Evolutionary conservation across 2,888 invertebrate species (phyloP), one percentile per base, ranked within the genome.

Genomic region (Eurytoma californica): DNA sequence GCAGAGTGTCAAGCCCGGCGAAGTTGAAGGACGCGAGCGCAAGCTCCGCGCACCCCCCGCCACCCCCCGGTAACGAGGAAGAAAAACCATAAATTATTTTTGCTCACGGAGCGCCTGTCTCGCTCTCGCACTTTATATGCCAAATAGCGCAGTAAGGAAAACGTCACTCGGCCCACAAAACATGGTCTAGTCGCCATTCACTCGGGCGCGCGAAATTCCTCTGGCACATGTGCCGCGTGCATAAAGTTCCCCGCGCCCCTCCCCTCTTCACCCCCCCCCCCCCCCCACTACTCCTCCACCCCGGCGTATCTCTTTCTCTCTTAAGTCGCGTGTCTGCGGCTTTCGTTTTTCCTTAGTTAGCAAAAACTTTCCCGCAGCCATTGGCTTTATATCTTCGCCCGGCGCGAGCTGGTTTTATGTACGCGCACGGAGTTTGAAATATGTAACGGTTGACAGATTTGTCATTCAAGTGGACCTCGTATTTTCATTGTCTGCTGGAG

Each of bases 11-110:
- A 47, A 66, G 28, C 55, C 20, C 7, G 30, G 24, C 24, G 24
- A 13, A 18, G 53, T 16, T n/a, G 16, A 24, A 51, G 13, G 61
- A 39, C n/a, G 58, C 3, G n/a, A 3, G 30, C 28, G 20, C 60
- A n/a, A 30, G 70, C 70, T 70, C 39, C 47, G 24, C 24, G 24
- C 24, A 2, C 24, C 24, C 24, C 24, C 24, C 24, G 24, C 24
- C 24, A 24, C 16, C 49, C 18, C 63, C 14, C 24, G 0, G n/a
- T 66, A 66, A 73, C 65, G 55, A 57, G 73, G 24, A 73, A 73
- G 65, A 73, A 73, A 73, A 73, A 73, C 28, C 57, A 49, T 73
- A 73, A 73, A 73, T 73, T 57, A 65, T 73, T 73, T 73, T 66
- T 73, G 65, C 14, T 0, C n/a, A 3, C 28, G n/a, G 0, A 3